Percentiles rank a stretch among this genome's conserved stretches.
Conservation (phyloP, 1,140 invertebrate genomes). For the Bombus haemorrhoidalis region DNA sequence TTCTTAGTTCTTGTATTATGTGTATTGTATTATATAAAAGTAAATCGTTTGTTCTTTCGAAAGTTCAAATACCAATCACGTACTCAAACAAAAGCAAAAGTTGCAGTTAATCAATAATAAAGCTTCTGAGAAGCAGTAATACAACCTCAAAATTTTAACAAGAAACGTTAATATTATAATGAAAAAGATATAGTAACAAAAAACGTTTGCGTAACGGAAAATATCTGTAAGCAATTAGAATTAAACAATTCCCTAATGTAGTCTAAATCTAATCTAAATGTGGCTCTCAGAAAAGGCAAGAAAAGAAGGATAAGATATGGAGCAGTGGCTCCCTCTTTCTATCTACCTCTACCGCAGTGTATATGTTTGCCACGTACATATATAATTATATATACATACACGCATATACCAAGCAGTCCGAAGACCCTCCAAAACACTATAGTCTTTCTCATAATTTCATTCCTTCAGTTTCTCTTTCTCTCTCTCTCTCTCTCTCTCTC, state of each 20-base stretch:
- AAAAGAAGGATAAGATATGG: slow-evolving; percentile 60
- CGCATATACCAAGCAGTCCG: slow-evolving; percentile 62
- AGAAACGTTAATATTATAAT: not conserved
- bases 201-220: not conserved
- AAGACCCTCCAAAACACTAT: slow-evolving; percentile 16
- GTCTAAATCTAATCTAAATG: not conserved
- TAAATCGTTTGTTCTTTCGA: not conserved
- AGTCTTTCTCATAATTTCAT: slow-evolving; percentile 24
- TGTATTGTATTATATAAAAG: not conserved
- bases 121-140: not conserved
- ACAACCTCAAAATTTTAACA: not conserved
- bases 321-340: slow-evolving; percentile 64
- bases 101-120: not conserved
- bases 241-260: not conserved
- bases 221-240: not conserved
- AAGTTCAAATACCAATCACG: not conserved
- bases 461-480: slow-evolving; percentile 12
- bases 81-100: not conserved
- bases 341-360: slow-evolving; percentile 40
- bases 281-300: slow-evolving; percentile 8
- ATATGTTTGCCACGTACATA: slow-evolving; percentile 36
- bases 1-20: not conserved
- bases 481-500: slow-evolving; percentile 13
- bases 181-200: no score
- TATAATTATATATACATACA: slow-evolving; percentile 57